Conservation (phyloP, 1,140 invertebrate genomes). For the Sipha flava region DNA sequence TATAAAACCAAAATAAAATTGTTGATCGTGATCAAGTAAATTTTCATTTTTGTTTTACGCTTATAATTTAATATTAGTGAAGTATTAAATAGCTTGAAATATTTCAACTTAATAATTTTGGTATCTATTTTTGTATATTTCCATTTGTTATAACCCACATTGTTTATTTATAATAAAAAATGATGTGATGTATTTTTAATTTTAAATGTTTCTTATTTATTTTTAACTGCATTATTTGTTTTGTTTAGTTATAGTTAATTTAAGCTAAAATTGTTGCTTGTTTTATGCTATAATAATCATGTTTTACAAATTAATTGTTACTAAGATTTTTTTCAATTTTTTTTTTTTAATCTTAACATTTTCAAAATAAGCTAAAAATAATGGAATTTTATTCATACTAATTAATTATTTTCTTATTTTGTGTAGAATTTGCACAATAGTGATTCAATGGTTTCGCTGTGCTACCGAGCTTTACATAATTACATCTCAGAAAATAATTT, state of each 20-base stretch:
- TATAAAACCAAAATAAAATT: too few relatives aligned
- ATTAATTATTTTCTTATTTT: slow-evolving; percentile 36
- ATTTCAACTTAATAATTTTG: too few relatives aligned
- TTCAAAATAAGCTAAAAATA: too few relatives aligned
- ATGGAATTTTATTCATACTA: not conserved
- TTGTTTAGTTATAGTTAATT: not conserved
- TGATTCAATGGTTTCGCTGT: slow-evolving; percentile 83
- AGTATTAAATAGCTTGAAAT: too few relatives aligned
- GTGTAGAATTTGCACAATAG: slow-evolving; percentile 52
- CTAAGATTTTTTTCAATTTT: not conserved
- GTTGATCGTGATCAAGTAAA: too few relatives aligned
- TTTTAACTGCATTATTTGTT: not conserved
- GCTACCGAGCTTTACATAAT: slow-evolving; percentile 65
- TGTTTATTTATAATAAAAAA: too few relatives aligned
- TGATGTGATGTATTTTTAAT: too few relatives aligned
- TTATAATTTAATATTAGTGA: too few relatives aligned
- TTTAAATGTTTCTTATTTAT: too few relatives aligned
- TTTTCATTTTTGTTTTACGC: too few relatives aligned
- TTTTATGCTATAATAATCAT: not conserved
- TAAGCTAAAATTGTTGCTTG: not conserved
- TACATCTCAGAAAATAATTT: slow-evolving; percentile 74
- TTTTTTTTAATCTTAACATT: not conserved
- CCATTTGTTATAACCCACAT: too few relatives aligned
- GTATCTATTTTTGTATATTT: too few relatives aligned
- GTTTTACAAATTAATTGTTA: not conserved